Conservation (phyloP, 2,888 invertebrate species). For the Drosophila borborema region DNA sequence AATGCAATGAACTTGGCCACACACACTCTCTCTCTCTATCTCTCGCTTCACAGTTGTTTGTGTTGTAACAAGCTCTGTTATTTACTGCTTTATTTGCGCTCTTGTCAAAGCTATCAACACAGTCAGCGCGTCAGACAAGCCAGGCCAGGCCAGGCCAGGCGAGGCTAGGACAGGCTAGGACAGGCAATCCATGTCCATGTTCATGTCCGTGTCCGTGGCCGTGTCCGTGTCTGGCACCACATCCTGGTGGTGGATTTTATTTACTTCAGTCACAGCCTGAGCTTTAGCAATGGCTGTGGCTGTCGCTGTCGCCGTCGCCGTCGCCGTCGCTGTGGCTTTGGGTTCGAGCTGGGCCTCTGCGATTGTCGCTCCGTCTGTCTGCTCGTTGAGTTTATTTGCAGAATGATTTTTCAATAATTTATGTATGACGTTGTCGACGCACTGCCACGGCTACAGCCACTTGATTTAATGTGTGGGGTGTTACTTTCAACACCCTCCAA, state of each 20-base stretch:
- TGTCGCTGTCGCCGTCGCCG: background rate
- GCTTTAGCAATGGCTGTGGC: constrained; percentile 1
- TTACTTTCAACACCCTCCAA: constrained; percentile 81
- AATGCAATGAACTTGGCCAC: constrained; percentile 38
- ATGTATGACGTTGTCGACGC: constrained; percentile 70
- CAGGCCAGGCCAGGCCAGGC: background rate
- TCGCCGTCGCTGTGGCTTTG: too few species aligned
- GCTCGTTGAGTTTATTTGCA: constrained; percentile 72
- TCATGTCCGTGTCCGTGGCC: constrained; percentile 12
- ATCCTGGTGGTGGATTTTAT: constrained; percentile 69
- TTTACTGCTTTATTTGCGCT: constrained; percentile 76
- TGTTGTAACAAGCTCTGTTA: constrained; percentile 41
- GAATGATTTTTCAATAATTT: constrained; percentile 82
- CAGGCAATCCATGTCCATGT: constrained; percentile 9
- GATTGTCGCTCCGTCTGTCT: constrained; percentile 22
- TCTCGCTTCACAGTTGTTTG: background rate
- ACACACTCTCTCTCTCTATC: too few species aligned
- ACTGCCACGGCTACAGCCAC: constrained; percentile 51
- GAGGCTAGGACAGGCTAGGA: background rate
- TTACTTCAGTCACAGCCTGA: constrained; percentile 48
- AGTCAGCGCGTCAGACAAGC: constrained; percentile 26
- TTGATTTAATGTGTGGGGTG: constrained; percentile 82
- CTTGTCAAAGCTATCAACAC: constrained; percentile 75
- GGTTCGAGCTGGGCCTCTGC: constrained; percentile 1
- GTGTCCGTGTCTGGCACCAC: constrained; percentile 23